phyloP scores from a whole-genome alignment of 2,797 vertebrate species.

The Hippoglossus hippoglossus region DNA sequence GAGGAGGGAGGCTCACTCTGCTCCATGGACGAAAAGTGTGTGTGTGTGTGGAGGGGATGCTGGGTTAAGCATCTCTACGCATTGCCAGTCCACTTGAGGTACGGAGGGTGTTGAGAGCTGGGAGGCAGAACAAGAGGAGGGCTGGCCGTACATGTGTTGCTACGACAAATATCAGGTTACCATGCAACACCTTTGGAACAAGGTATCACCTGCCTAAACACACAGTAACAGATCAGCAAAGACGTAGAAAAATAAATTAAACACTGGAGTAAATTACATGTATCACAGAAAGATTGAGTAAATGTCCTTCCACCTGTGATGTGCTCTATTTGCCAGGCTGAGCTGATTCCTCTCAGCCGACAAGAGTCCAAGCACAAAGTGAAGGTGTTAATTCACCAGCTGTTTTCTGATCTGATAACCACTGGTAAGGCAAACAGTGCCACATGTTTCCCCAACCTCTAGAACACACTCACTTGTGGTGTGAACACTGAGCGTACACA shows the following conservation, averaged over 20 bases:
- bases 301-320: not conserved
- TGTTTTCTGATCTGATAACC: constrained; percentile 33
- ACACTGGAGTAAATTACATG: not conserved
- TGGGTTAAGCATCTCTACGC: constrained; percentile 10
- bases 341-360: not conserved
- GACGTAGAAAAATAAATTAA: not conserved
- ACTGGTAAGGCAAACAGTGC: constrained; percentile 53
- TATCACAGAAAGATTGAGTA: not conserved
- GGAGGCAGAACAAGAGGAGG: constrained; percentile 37
- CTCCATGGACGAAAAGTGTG: constrained; percentile 1
- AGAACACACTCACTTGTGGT: not conserved
- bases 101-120: constrained; percentile 37
- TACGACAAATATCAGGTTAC: constrained; percentile 81
- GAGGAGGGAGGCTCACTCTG: constrained; percentile 8
- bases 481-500: constrained; percentile 7
- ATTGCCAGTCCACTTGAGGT: constrained; percentile 9
- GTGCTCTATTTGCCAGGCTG: not conserved
- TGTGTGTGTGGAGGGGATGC: not conserved
- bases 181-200: constrained; percentile 75
- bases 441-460: constrained; percentile 27
- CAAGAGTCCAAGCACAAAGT: not conserved
- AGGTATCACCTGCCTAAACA: constrained; percentile 48
- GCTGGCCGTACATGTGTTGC: constrained; percentile 63
- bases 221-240: not conserved
- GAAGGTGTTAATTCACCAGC: constrained; percentile 17